Base-by-base conservation (phyloP, 2,113 vertebrate genomes). In the Australoheros scitulus region DNA sequence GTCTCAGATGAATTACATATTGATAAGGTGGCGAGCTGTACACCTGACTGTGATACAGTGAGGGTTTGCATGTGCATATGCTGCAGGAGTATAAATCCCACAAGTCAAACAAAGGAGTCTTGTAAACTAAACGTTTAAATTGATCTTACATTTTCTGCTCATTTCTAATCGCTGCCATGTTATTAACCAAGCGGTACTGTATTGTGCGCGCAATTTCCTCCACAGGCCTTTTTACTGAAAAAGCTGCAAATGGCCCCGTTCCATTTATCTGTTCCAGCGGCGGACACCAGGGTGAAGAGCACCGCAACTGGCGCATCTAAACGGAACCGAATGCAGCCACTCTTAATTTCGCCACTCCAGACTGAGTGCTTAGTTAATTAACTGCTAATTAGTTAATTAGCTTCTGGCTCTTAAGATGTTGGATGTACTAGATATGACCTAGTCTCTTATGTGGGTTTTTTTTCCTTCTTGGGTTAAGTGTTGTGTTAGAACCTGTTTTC, bases 11-110 rank as follows among this genome's bases (percentile, higher is more conserved):
- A 57, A 56, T 26, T 34, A 36, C 38, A 59, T 29, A 60, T 18
- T 81, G 60, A 79, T 63, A 14, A 17, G 17, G 36, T 77, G 15
- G 52, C 20, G 76, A 84, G 86, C 60, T 26, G 52, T 59, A 82
- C 93, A 91, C 83, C 64, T 26, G 83, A 72, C 47, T 93, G 89
- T 87, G 79, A 93, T 77, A 38, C 61, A 26, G 57, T 47, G 38
- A 11, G 38, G 57, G 57, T 24, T 65, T 61, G 65, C 7, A 32
- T 36, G 47, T 22, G 26, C 11, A 38, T n/a, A 57, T 50, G 36
- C 36, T 8, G 36, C 7, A 34, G 34, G 34, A 34, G 7, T 34
- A 36, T 17, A 50, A 43, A 20, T 77, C 24, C 15, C 11, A 52
- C 56, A 20, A 26, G 36, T 50, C 58, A 84, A 65, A 70, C n/a